These are phyloP conservation scores for Oreochromis tanganicae DNA, from an alignment of 2,113 vertebrate genomes.

Conservation along the genomic window DNA sequence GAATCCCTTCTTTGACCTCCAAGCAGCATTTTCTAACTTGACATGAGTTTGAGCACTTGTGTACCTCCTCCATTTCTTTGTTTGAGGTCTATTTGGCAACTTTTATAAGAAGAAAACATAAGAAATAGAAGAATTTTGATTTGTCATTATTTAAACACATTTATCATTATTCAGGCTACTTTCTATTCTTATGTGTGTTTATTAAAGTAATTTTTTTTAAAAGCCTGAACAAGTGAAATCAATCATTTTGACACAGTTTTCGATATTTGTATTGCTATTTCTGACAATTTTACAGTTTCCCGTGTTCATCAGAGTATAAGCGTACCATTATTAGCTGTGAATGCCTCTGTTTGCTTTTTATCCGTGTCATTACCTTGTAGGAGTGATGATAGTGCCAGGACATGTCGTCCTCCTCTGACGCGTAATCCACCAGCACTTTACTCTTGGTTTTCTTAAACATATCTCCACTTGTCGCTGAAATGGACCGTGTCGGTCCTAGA, in stretches of 20 bases:
- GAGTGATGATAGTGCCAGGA: constrained; percentile 73
- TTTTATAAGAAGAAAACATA: background rate
- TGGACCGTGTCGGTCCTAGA: background rate
- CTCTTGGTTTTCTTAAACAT: constrained; percentile 79
- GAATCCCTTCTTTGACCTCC: background rate
- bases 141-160: background rate
- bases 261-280: background rate
- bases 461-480: background rate
- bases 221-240: background rate
- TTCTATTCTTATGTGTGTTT: background rate
- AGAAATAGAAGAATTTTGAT: background rate
- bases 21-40: background rate
- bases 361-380: constrained; percentile 63
- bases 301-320: background rate
- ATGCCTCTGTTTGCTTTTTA: background rate
- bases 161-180: background rate
- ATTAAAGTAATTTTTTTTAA: background rate
- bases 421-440: constrained; percentile 75
- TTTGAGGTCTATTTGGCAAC: background rate
- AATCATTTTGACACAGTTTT: background rate
- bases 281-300: background rate
- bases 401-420: constrained; percentile 76
- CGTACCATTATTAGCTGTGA: background rate
- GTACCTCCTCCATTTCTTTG: background rate
- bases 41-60: background rate